Evolutionary conservation across 1,140 invertebrate genomes (phyloP), one percentile per base, ranked within the genome.

Genomic region (Drosophila azteca): DNA sequence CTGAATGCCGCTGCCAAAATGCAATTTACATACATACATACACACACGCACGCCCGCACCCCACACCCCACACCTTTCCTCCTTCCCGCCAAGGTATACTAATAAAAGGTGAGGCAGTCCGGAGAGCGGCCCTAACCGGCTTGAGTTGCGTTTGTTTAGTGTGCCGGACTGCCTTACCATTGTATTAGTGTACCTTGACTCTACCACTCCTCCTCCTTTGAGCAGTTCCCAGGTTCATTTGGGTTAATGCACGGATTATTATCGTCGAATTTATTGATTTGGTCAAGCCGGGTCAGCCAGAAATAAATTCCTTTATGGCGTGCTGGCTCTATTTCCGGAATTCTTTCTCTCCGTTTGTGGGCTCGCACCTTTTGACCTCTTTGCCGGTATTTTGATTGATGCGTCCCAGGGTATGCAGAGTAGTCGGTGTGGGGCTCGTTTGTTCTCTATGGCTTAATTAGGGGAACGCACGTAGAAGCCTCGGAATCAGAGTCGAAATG

Each of bases 181-280:
- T 3, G 35, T 39, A 13, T 39, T 39, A 13, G 35, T 4, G 4
- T 39, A 11, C 9, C 35, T 39, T 13, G 35, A 39, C 35, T 9
- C 35, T 3, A 26, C 22, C 15, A 7, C 8, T 6, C 8, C 29
- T 13, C 11, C 7, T 11, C 11, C 11, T 43, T 24, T 2, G 8
- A 20, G 17, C 20, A 24, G 15, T 46, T 22, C 17, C 26, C 35
- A 43, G 45, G 41, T 46, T 77, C 50, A 75, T 85, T 88, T 85
- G 74, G 82, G 78, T 82, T 88, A 78, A 82, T 75, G 82, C 54
- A 75, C 82, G 69, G 83, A 82, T 77, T 81, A 81, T 66, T 65
- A 75, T 52, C 64, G 66, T 9, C n/a, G 29, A 9, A 73, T 43
- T 84, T 84, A 85, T 82, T 71, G 81, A 85, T 87, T 65, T 63